phyloP scores from a whole-genome alignment of 2,888 invertebrate species.

The Acanthococcus lagerstroemiae region DNA sequence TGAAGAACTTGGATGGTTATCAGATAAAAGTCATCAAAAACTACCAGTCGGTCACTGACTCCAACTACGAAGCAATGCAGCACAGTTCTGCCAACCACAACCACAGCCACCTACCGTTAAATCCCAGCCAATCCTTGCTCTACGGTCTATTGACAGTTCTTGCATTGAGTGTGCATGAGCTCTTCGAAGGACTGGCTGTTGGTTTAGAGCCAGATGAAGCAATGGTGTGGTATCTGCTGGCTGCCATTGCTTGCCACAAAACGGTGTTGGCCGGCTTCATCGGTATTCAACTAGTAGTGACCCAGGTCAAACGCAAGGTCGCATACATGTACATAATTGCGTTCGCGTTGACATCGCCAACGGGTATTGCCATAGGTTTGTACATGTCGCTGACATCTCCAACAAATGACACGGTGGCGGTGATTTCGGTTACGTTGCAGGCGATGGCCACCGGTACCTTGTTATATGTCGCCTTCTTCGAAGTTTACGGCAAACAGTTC shows the following conservation, averaged over 20 bases:
- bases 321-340: conserved; percentile 49
- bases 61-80: not conserved
- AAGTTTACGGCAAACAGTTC: conserved; percentile 51
- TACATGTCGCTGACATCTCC: conserved; percentile 17
- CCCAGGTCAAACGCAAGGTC: conserved; percentile 43
- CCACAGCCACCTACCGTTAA: conserved; percentile 13
- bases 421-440: conserved; percentile 46
- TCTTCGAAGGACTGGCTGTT: conserved; percentile 67
- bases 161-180: conserved; percentile 56
- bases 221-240: conserved; percentile 54
- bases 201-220: conserved; percentile 53
- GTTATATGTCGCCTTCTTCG: conserved; percentile 70
- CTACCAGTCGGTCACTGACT: conserved; percentile 23
- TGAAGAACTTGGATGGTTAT: not conserved
- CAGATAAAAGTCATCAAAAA: conserved; percentile 7
- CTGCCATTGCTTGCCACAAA: conserved; percentile 56
- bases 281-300: conserved; percentile 51
- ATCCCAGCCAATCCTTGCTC: conserved; percentile 28
- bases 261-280: conserved; percentile 56
- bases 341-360: conserved; percentile 56
- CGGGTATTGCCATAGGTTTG: conserved; percentile 56
- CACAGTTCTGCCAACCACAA: not conserved
- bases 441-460: conserved; percentile 69
- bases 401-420: conserved; percentile 23
- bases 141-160: conserved; percentile 43